Base-by-base conservation (phyloP, 2,113 vertebrate genomes). In the Dasypus novemcinctus region DNA sequence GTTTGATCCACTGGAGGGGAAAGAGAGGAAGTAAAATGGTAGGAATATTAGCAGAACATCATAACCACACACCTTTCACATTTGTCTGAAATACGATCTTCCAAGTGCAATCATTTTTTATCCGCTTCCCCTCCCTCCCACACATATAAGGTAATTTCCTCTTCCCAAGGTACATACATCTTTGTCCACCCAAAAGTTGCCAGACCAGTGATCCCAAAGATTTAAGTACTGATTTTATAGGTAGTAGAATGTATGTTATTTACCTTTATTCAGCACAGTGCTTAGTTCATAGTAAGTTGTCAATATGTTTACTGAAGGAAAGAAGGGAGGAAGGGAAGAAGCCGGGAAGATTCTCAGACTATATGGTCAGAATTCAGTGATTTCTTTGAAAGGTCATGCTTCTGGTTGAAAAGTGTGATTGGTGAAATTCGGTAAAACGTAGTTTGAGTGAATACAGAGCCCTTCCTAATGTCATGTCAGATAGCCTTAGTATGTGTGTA, bases 321-420 rank as follows among this genome's bases (percentile, higher is more conserved):
- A 1, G 13, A 20, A 90, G 21, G 9, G 17, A 38, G 25, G 31
- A 59, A 36, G 21, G 9, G 33, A 63, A 17, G 43, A 66, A 38
- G 29, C 36, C 64, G 31, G 38, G 33, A 36, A 41, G 43, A 66
- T 54, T 46, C 46, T 86, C 5, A 1, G 33, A 33, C 18, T 31
- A 4, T 12, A 7, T 38, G n/a, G 18, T 66, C 80, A 97, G 52
- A 29, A 87, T 52, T 63, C 80, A 87, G 21, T 11, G 43, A 49
- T 83, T 36, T 88, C 63, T 84, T 95, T 88, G 75, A 80, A 95
- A 87, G 80, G 25, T 86, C 25, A 72, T 89, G 72, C 36, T 92
- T 69, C 38, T 90, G 68, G 66, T 33, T 90, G 54, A 38, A 82
- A 92, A 78, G 15, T 79, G 43, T 71, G 87, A 93, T 54, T 84